phyloP scores from a whole-genome alignment of 2,113 vertebrate genomes.

The Calyptommatus sinebrachiatus region DNA sequence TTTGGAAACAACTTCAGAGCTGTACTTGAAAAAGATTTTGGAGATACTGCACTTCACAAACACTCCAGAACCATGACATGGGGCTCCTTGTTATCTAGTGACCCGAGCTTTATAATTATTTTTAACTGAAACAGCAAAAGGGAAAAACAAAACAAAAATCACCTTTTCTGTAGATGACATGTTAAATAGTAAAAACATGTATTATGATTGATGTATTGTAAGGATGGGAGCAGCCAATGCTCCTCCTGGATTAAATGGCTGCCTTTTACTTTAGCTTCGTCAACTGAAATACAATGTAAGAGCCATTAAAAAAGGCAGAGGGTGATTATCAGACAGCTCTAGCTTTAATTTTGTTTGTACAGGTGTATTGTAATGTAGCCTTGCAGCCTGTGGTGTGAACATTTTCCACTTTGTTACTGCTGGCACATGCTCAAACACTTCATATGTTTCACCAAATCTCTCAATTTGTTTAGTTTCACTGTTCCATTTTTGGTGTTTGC shows the following conservation, averaged over 20 bases:
- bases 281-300: conserved; percentile 26
- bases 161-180: background rate
- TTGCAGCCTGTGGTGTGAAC: conserved; percentile 69
- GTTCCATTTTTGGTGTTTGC: conserved; percentile 70
- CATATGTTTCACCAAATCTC: conserved; percentile 39
- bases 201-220: background rate
- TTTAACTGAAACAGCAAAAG: background rate
- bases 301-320: conserved; percentile 46
- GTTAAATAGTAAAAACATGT: background rate
- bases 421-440: conserved; percentile 65
- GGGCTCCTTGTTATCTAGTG: too few species aligned
- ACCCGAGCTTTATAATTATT: background rate
- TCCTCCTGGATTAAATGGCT: background rate
- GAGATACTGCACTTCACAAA: too few species aligned
- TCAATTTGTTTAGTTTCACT: conserved; percentile 66
- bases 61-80: too few species aligned
- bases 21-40: background rate
- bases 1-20: background rate
- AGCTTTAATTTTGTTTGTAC: conserved; percentile 78
- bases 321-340: conserved; percentile 55
- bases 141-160: background rate
- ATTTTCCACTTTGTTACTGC: conserved; percentile 84
- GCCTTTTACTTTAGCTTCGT: conserved; percentile 36
- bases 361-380: conserved; percentile 72
- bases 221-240: background rate